A percentile compares a stretch with the other conserved stretches of the same genome.
Conservation (phyloP, 2,113 vertebrate genomes). For the Madoqua kirkii region DNA sequence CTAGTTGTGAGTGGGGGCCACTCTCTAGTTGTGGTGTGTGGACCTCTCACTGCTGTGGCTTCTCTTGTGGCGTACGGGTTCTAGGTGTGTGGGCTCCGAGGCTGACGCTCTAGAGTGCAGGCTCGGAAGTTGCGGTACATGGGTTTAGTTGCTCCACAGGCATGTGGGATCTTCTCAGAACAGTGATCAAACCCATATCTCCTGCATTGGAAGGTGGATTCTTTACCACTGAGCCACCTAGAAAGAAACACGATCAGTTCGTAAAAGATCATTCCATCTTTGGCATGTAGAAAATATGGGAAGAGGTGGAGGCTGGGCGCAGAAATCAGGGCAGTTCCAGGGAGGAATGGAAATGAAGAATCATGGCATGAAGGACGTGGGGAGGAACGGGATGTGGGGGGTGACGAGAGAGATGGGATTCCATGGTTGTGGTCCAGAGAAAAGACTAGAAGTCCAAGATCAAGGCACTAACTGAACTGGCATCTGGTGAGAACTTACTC, state of each 20-base stretch:
- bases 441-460: not conserved
- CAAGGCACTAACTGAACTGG: not conserved
- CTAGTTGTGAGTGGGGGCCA: not conserved
- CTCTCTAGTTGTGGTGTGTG: not conserved
- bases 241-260: not conserved
- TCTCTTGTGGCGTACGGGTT: not conserved
- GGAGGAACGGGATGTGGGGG: not conserved
- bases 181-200: not conserved
- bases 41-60: not conserved
- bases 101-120: not conserved
- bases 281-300: not conserved
- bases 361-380: not conserved
- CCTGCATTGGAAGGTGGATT: not conserved
- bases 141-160: not conserved
- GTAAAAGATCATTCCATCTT: not conserved
- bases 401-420: not conserved
- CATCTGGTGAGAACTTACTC: not conserved
- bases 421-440: not conserved
- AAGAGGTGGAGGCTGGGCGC: not conserved
- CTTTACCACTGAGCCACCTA: not conserved
- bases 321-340: not conserved
- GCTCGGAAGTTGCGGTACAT: accelerated
- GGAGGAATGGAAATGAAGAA: not conserved
- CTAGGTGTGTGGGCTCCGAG: not conserved
- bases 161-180: not conserved